These are phyloP conservation scores for Drosophila yooni DNA, from an alignment of 2,888 invertebrate genomes.

Conservation along the genomic window DNA sequence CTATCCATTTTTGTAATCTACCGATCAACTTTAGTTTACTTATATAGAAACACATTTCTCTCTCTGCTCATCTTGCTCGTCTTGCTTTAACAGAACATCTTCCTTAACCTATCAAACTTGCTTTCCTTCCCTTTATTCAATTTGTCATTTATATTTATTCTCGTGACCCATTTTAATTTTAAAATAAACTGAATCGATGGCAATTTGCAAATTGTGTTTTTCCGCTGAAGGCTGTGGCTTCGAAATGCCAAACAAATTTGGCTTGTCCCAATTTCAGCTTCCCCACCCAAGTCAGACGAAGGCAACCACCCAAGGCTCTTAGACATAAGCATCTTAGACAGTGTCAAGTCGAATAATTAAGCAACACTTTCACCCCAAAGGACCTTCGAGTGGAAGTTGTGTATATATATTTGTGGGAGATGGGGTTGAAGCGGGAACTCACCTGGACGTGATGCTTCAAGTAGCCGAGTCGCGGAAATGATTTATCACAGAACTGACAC, in stretches of 20 bases:
- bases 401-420: not conserved
- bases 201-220: slow-evolving; percentile 19
- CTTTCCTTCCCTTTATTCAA: not conserved
- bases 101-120: not conserved
- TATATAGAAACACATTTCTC: not conserved
- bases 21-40: not conserved
- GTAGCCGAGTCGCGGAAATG: slow-evolving; percentile 93
- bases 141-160: not conserved
- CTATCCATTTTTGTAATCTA: not conserved
- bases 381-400: not conserved
- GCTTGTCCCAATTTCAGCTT: not conserved
- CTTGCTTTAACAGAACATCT: not conserved
- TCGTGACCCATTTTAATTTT: slow-evolving; percentile 12
- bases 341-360: slow-evolving; percentile 50
- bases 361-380: slow-evolving; percentile 33
- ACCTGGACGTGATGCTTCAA: slow-evolving; percentile 97
- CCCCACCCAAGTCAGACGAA: not conserved
- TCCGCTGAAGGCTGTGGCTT: slow-evolving; percentile 10
- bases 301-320: slow-evolving; percentile 34
- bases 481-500: slow-evolving; percentile 96
- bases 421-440: slow-evolving; percentile 64
- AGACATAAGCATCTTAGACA: slow-evolving; percentile 49
- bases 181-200: slow-evolving; percentile 20
- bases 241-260: slow-evolving; percentile 13
- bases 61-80: not conserved